phyloP scores from a whole-genome alignment of 2,797 vertebrate species.

The Podarcis siculus region DNA sequence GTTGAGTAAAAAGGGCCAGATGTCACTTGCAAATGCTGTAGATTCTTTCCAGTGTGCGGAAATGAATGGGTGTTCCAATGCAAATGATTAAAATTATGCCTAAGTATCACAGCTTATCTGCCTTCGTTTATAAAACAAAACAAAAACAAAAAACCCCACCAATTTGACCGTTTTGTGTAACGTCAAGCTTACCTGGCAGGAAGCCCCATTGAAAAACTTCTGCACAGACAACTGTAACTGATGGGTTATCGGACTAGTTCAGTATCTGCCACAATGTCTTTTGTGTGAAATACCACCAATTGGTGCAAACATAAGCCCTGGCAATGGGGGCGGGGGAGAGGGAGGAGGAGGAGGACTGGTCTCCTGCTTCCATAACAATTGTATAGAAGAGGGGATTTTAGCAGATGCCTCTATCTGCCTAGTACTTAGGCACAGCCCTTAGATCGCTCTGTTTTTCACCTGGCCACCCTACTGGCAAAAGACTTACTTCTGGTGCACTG shows the following conservation, averaged over 20 bases:
- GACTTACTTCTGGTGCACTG: background rate
- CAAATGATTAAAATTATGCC: constrained; percentile 31
- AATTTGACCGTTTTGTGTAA: background rate
- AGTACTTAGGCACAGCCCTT: background rate
- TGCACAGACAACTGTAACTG: background rate
- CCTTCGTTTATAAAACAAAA: background rate
- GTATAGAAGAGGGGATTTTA: too few relatives aligned
- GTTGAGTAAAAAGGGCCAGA: constrained; percentile 2
- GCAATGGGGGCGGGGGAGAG: background rate
- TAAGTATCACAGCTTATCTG: background rate
- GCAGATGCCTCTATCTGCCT: background rate
- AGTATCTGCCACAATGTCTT: background rate
- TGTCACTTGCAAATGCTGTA: background rate
- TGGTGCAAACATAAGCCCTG: background rate
- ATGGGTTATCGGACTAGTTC: too few relatives aligned
- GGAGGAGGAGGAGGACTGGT: background rate
- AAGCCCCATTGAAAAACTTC: background rate
- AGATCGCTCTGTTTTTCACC: background rate
- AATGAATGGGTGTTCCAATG: background rate
- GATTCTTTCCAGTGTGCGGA: constrained; percentile 8
- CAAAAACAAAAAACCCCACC: background rate
- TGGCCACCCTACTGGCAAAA: too few relatives aligned
- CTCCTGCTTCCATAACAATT: background rate
- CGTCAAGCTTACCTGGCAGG: background rate
- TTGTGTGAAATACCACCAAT: background rate